Conservation (phyloP, 1,140 invertebrate species). For the Zelostemma sp. region DNA sequence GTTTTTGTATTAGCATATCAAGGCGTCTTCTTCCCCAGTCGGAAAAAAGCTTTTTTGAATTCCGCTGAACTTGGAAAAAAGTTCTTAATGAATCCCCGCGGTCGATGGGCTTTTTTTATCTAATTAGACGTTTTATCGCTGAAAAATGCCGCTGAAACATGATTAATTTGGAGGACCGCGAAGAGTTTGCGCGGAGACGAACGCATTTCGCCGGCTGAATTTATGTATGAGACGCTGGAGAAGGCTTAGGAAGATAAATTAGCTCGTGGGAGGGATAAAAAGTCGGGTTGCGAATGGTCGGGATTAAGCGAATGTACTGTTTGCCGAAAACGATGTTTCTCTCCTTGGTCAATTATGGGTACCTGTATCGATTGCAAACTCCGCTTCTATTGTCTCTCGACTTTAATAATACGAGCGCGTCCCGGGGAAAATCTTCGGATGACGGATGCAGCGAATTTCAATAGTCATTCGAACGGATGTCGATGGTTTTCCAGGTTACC, state of each 20-base stretch:
- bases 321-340: constrained; percentile 44
- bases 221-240: constrained; percentile 54
- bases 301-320: constrained; percentile 57
- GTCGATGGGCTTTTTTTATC: too few species aligned
- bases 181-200: neutral
- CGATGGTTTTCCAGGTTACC: constrained; percentile 28
- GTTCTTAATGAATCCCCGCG: too few species aligned
- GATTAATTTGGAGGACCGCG: too few species aligned
- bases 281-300: constrained; percentile 54
- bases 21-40: too few species aligned
- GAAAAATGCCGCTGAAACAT: neutral
- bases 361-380: constrained; percentile 21
- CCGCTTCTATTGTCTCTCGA: constrained; percentile 13
- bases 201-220: constrained; percentile 42
- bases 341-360: constrained; percentile 23
- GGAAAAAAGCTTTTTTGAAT: too few species aligned
- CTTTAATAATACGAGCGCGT: constrained; percentile 27
- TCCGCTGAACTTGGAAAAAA: too few species aligned
- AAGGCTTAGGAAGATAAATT: constrained; percentile 57
- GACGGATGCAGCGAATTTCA: constrained; percentile 19
- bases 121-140: too few species aligned
- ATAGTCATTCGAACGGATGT: constrained; percentile 3
- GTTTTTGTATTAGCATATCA: too few species aligned
- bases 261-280: constrained; percentile 50
- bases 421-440: constrained; percentile 16